Evolutionary conservation across 2,797 vertebrate genomes (phyloP).

Genomic region (Macroramphosus scolopax): DNA sequence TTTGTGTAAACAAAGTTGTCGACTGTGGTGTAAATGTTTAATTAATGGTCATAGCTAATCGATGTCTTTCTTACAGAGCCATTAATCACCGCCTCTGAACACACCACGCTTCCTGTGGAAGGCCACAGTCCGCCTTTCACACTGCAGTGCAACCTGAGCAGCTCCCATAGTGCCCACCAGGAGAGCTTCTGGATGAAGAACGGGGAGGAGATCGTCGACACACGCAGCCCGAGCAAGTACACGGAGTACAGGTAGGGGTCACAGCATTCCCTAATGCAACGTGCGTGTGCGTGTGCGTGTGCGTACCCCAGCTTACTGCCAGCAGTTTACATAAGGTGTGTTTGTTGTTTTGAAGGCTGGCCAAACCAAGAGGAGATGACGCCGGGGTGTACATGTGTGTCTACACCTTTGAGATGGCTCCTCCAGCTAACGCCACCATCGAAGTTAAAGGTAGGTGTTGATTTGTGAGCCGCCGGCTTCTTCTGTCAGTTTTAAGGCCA

Average conservation of each 20-base stretch:
- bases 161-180: conserved; percentile 60
- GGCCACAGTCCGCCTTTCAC: conserved; percentile 60
- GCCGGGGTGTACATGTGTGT: conserved; percentile 94
- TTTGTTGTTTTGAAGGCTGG: conserved; percentile 78
- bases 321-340: conserved; percentile 17
- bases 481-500: conserved; percentile 28
- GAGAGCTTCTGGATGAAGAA: conserved; percentile 94
- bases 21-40: no score
- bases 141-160: conserved; percentile 94
- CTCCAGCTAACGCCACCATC: conserved; percentile 89
- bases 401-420: conserved; percentile 80
- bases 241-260: conserved; percentile 84
- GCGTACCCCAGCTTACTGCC: neutral
- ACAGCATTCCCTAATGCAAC: neutral
- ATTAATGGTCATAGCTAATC: conserved; percentile 35
- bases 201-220: conserved; percentile 83
- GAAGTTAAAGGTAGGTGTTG: conserved; percentile 90
- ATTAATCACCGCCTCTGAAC: conserved; percentile 83
- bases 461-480: conserved; percentile 20
- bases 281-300: neutral
- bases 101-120: conserved; percentile 73
- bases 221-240: conserved; percentile 66
- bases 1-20: no score
- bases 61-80: conserved; percentile 84
- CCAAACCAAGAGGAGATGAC: conserved; percentile 86